phyloP scores from a whole-genome alignment of 2,888 invertebrate genomes.

The Lapara coniferarum region DNA sequence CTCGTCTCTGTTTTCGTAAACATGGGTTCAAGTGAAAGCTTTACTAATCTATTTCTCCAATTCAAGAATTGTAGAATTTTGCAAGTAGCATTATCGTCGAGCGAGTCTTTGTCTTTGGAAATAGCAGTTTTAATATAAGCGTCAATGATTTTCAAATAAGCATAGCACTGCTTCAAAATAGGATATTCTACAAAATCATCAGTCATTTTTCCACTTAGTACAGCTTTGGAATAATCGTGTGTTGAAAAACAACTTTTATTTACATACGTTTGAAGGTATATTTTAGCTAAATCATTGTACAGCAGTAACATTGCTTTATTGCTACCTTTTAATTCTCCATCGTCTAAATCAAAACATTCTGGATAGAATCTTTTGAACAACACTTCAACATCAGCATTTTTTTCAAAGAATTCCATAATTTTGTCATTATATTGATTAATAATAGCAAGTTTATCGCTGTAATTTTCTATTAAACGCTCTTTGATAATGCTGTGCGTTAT shows the following conservation, averaged over 20 bases:
- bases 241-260: slow-evolving; percentile 62
- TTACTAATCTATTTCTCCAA: slow-evolving; percentile 80
- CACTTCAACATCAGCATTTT: slow-evolving; percentile 37
- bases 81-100: slow-evolving; percentile 68
- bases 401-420: slow-evolving; percentile 43
- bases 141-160: slow-evolving; percentile 75
- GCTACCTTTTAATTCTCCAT: slow-evolving; percentile 42
- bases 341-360: slow-evolving; percentile 50
- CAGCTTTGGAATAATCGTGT: slow-evolving; percentile 77
- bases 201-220: slow-evolving; percentile 66
- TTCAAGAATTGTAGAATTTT: slow-evolving; percentile 75
- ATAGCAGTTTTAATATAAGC: slow-evolving; percentile 68
- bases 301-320: slow-evolving; percentile 75
- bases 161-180: slow-evolving; percentile 78
- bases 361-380: slow-evolving; percentile 59
- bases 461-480: slow-evolving; percentile 37
- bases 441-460: slow-evolving; percentile 35
- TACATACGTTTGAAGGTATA: slow-evolving; percentile 40
- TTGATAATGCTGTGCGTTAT: slow-evolving; percentile 50
- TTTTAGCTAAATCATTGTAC: slow-evolving; percentile 66
- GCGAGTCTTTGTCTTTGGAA: slow-evolving; percentile 42
- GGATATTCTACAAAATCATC: slow-evolving; percentile 81
- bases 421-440: slow-evolving; percentile 49
- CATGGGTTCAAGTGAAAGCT: slow-evolving; percentile 64
- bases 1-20: slow-evolving; percentile 59